Evolutionary conservation across 2,797 vertebrate species (phyloP).

Genomic region (Luscinia megarhynchos): DNA sequence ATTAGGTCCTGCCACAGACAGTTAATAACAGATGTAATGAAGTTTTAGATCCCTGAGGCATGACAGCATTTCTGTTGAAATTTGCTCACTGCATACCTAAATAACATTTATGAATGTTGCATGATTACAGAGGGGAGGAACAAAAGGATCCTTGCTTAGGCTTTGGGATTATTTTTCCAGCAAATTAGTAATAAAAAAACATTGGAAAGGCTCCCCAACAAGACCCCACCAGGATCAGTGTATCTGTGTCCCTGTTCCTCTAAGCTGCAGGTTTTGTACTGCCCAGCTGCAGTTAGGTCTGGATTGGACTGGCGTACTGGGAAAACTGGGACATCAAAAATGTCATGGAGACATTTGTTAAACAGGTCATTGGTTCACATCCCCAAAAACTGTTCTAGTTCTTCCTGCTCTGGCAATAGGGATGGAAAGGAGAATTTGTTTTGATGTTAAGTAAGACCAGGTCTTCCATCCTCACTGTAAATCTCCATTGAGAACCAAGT

Average conservation of each 20-base stretch:
- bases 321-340: not conserved
- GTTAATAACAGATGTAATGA: conserved; percentile 19
- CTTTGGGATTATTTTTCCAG: not conserved
- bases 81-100: conserved; percentile 16
- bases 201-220: not conserved
- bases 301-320: not conserved
- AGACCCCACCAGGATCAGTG: not conserved
- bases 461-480: not conserved
- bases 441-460: not conserved
- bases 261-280: not conserved
- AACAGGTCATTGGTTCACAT: not conserved
- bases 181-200: not conserved
- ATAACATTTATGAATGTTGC: conserved; percentile 1
- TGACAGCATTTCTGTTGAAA: not conserved
- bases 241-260: not conserved
- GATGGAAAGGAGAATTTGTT: not conserved
- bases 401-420: not conserved
- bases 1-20: conserved; percentile 16
- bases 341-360: not conserved
- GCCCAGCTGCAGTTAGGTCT: not conserved
- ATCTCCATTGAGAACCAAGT: not conserved
- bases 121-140: not conserved
- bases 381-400: not conserved
- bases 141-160: not conserved
- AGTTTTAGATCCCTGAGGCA: conserved; percentile 12